Evolutionary conservation across 2,797 vertebrate species (phyloP), one percentile per base, ranked within the genome.

Genomic region (Darevskia mixta): DNA sequence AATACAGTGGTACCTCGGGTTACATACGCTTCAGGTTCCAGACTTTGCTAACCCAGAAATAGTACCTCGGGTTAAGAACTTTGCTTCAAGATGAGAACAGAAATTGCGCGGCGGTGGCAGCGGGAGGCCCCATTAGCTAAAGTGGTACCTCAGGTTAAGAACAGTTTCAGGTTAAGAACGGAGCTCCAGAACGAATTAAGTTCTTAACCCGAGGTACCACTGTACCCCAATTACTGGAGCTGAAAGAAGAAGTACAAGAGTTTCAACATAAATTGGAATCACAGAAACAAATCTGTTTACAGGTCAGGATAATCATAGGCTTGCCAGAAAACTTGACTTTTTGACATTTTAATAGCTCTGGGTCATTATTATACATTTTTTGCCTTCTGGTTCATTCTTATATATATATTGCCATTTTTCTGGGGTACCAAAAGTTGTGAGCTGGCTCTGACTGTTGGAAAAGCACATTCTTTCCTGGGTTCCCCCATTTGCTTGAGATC

Each of bases 231-330:
- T 0, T 0, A 35, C 13, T 73, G 29, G 91, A 88, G 71, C 35
- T 49, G 58, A 43, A 91, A 27, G 45, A 71, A 3, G 4, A 35
- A 35, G 35, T 86, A 32, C 35, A 86, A 29, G 27, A 86, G 55
- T 3, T 86, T 29, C 41, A 87, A 41, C 4, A 5, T 3, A 67
- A 87, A 10, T 18, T 84, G 41, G 29, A 91, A 87, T 18, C 45
- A 84, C 45, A 82, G 81, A 87, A 38, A 6, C 4, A 35, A 27
- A 66, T 83, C 61, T 87, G 4, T 6, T 77, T 43, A 77, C 38
- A 86, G 85, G 55, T 77, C 35, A 58, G 66, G 43, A 79, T 45
- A 91, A 43, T 18, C 86, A 76, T 58, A 58, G 67, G 5, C 17
- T 29, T 13, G 41, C 73, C 11, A 25, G 38, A n/a, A 79, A 77